Evolutionary conservation across 2,888 invertebrate species (phyloP).

Genomic region (Drosophila helvetica): DNA sequence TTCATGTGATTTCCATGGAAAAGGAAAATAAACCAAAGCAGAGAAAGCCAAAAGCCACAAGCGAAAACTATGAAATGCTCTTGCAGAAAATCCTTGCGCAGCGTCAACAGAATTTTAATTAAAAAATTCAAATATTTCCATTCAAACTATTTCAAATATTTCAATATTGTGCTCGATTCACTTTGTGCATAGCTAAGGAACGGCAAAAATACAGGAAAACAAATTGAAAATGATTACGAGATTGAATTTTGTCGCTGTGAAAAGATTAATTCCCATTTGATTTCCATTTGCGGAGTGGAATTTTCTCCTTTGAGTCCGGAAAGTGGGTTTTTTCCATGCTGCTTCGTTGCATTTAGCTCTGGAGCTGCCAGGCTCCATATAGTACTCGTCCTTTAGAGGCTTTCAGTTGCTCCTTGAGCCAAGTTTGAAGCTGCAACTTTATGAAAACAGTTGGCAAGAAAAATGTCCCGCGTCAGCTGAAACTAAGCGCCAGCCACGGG

Average conservation of each 20-base stretch:
- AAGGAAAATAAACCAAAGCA: constrained; percentile 15
- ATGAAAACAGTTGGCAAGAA: constrained; percentile 27
- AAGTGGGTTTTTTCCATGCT: background rate
- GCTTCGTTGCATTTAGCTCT: background rate
- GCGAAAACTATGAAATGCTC: constrained; percentile 12
- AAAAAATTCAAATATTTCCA: background rate
- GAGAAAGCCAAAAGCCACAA: constrained; percentile 6
- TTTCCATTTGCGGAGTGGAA: no score
- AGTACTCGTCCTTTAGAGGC: constrained; percentile 7
- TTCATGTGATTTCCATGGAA: constrained; percentile 28
- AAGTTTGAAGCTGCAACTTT: constrained; percentile 38
- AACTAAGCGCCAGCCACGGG: constrained; percentile 26
- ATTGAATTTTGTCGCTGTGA: no score
- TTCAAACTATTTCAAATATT: background rate
- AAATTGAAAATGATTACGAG: no score
- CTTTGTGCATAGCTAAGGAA: background rate
- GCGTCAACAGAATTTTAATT: background rate
- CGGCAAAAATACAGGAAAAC: background rate
- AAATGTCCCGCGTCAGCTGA: constrained; percentile 22
- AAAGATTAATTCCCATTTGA: background rate
- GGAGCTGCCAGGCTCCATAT: background rate
- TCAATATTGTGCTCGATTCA: background rate
- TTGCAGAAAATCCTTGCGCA: background rate
- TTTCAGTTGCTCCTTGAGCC: constrained; percentile 17
- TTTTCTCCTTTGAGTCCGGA: background rate